Conservation (phyloP, 2,113 vertebrate species). For the Muntiacus muntjak region DNA sequence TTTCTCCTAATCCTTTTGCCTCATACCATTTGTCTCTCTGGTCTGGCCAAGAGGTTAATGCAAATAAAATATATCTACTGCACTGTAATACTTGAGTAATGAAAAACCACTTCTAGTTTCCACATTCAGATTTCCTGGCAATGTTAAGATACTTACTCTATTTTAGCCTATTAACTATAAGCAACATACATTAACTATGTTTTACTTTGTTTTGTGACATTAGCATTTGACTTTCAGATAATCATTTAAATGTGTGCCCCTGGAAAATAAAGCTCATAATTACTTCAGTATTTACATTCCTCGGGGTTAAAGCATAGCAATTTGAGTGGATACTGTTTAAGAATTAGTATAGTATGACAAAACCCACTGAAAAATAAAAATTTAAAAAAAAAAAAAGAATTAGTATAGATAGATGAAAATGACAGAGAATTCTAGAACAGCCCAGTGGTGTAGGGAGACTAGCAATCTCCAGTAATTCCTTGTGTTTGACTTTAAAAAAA, state of each 20-base stretch:
- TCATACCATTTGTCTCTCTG: neutral
- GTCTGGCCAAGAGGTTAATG: neutral
- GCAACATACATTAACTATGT: constrained; percentile 5
- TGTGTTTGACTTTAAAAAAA: constrained; percentile 5
- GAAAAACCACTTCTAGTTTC: neutral
- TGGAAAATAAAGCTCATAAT: constrained; percentile 49
- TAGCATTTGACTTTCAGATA: constrained; percentile 59
- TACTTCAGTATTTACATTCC: constrained; percentile 47
- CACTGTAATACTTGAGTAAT: neutral
- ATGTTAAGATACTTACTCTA: neutral
- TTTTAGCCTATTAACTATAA: neutral
- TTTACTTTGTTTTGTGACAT: constrained; percentile 63
- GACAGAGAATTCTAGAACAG: constrained; percentile 44
- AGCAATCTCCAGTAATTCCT: constrained; percentile 14
- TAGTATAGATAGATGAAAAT: constrained; percentile 5
- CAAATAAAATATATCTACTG: neutral
- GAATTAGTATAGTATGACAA: constrained; percentile 55
- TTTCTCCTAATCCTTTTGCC: neutral
- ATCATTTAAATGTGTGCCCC: constrained; percentile 32
- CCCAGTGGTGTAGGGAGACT: constrained; percentile 24
- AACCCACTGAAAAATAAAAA: too few relatives aligned
- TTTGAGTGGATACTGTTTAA: constrained; percentile 32
- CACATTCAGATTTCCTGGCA: neutral
- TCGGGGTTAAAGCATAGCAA: neutral
- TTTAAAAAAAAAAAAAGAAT: too few relatives aligned